Evolutionary conservation across 2,888 invertebrate species (phyloP), one percentile per base, ranked within the genome.

Genomic region (Diogma glabrata): DNA sequence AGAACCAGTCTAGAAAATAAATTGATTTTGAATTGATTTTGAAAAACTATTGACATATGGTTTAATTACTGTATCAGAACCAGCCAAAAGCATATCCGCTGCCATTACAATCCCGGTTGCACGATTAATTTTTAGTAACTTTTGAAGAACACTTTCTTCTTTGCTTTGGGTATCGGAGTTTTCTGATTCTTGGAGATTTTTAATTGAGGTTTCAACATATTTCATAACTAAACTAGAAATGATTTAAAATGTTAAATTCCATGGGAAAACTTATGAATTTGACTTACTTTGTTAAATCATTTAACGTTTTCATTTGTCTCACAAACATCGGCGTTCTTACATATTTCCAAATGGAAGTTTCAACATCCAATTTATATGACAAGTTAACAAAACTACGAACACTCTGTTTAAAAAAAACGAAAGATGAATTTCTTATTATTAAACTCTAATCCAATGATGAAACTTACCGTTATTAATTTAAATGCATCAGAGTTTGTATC

Each of bases 31-130:
- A 43, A n/a, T 6, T 7, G 36, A 19, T 19, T 40, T 22, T 43
- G 5, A 4, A 22, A 12, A 43, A 22, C n/a, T 3, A 14, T 20
- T 22, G 14, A n/a, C 1, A 14, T 3, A 19, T 40, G 19, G 22
- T n/a, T n/a, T 5, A 40, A 70, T 71, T 67, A 87, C 84, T 50
- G 84, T 84, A 62, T 86, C 85, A 36, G 82, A 75, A 51, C 84
- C 84, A 38, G 82, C 84, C 46, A 77, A 67, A 23, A 85, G 59
- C 78, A 84, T 78, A 62, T 85, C 85, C 57, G 78, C 72, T 1
- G 79, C 79, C 78, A 84, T 82, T 57, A 79, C 73, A 22, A 76
- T 61, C 1, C 84, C 84, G 9, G 80, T 73, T 59, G 71, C 72
- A 52, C 75, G 74, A 60, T 82, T 78, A 17, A 78, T 72, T 7